Evolutionary conservation across 2,888 invertebrate species (phyloP).

Genomic region (Nemapogon koenigi): DNA sequence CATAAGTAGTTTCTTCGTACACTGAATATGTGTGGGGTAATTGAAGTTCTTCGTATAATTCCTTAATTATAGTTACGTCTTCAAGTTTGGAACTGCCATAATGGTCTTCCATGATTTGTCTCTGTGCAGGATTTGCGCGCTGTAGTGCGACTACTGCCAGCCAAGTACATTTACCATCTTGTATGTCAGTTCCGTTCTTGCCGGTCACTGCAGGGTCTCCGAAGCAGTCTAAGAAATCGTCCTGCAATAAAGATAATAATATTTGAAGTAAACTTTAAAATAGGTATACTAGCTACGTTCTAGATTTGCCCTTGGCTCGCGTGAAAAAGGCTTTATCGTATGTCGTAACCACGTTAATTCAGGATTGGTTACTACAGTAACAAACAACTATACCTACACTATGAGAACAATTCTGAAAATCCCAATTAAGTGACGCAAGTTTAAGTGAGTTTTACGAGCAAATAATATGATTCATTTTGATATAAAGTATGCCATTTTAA

Average conservation of each 20-base stretch:
- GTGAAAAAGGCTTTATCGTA: too few species aligned
- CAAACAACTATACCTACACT: too few species aligned
- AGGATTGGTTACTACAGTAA: too few species aligned
- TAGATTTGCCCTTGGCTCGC: too few species aligned
- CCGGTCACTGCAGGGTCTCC: constrained; percentile 87
- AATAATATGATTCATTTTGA: too few species aligned
- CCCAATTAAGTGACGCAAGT: too few species aligned
- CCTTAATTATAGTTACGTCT: constrained; percentile 72
- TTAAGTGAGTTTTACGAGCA: too few species aligned
- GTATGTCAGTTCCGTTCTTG: constrained; percentile 90
- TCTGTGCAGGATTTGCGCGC: constrained; percentile 74
- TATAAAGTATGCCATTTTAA: too few species aligned
- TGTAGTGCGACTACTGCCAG: constrained; percentile 88
- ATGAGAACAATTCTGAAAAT: too few species aligned
- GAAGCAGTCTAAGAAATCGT: constrained; percentile 91
- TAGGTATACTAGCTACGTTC: too few species aligned
- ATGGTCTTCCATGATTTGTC: constrained; percentile 74
- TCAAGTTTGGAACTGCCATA: constrained; percentile 75
- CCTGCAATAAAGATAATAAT: constrained; percentile 48
- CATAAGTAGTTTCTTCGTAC: constrained; percentile 85
- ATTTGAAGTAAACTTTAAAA: not conserved
- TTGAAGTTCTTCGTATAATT: constrained; percentile 78
- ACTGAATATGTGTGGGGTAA: constrained; percentile 78
- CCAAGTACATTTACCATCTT: constrained; percentile 97
- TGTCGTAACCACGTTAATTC: too few species aligned